phyloP scores from a whole-genome alignment of 2,113 vertebrate species.

The Bombycilla garrulus region DNA sequence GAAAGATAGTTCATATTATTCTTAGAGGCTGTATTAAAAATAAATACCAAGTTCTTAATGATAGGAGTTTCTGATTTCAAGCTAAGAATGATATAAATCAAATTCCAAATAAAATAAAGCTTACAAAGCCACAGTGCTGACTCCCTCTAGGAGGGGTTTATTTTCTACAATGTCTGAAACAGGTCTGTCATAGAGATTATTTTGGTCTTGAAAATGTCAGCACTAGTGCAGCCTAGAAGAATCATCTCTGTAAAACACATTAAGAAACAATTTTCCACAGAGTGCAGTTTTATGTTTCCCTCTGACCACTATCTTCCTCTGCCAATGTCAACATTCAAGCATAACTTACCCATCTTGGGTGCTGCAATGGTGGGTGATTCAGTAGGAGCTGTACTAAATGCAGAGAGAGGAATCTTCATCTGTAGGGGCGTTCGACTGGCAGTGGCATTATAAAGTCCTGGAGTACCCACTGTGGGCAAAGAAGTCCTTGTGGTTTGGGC shows the following conservation, averaged over 20 bases:
- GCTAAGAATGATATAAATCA: neutral
- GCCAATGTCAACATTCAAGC: neutral
- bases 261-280: neutral
- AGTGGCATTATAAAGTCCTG: conserved; percentile 72
- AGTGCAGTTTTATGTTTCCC: neutral
- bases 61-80: neutral
- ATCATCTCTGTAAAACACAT: neutral
- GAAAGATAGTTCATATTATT: neutral
- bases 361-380: conserved; percentile 48
- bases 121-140: neutral
- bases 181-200: neutral
- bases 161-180: neutral
- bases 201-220: neutral
- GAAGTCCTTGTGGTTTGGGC: conserved; percentile 77
- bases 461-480: conserved; percentile 73
- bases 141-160: neutral
- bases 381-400: conserved; percentile 68
- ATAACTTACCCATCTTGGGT: conserved; percentile 74
- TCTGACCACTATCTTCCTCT: neutral
- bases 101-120: neutral
- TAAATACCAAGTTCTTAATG: neutral
- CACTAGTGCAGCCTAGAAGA: neutral
- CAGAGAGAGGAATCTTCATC: conserved; percentile 76
- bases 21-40: neutral
- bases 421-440: conserved; percentile 67